A percentile compares a stretch with the other conserved stretches of the same genome.
Evolutionary conservation across 1,140 invertebrate species (phyloP).

Genomic region (Fopius arisanus): DNA sequence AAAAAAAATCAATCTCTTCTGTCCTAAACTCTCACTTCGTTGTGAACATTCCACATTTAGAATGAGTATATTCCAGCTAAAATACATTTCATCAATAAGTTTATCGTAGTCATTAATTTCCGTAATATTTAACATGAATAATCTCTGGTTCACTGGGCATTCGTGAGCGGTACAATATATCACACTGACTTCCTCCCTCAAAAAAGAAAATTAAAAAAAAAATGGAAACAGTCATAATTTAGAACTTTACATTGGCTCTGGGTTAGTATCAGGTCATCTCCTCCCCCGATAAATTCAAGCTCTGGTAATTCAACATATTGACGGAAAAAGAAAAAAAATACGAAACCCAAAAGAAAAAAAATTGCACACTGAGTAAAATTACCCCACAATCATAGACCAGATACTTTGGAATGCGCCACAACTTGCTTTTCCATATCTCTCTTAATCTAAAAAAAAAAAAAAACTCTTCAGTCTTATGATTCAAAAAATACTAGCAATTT

Average conservation of each 20-base stretch:
- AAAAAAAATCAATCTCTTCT: not conserved
- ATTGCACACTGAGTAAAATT: not conserved
- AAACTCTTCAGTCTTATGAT: slow-evolving; percentile 36
- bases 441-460: not conserved
- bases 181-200: not conserved
- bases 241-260: not conserved
- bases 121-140: not conserved
- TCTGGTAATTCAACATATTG: not conserved
- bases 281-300: not conserved
- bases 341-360: not conserved
- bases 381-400: not conserved
- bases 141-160: not conserved
- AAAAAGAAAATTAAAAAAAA: not conserved
- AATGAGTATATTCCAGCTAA: not conserved
- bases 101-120: not conserved
- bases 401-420: slow-evolving; percentile 1
- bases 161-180: not conserved
- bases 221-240: not conserved
- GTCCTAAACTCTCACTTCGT: not conserved
- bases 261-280: not conserved
- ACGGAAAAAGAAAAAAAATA: not conserved
- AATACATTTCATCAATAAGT: not conserved
- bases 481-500: slow-evolving; percentile 28
- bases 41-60: not conserved
- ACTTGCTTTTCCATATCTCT: not conserved